A percentile compares a stretch with the other conserved stretches of the same genome.
Evolutionary conservation across 92 coral and sea anemone species (phyloP).

Genomic region (Phenganax subtilis): DNA sequence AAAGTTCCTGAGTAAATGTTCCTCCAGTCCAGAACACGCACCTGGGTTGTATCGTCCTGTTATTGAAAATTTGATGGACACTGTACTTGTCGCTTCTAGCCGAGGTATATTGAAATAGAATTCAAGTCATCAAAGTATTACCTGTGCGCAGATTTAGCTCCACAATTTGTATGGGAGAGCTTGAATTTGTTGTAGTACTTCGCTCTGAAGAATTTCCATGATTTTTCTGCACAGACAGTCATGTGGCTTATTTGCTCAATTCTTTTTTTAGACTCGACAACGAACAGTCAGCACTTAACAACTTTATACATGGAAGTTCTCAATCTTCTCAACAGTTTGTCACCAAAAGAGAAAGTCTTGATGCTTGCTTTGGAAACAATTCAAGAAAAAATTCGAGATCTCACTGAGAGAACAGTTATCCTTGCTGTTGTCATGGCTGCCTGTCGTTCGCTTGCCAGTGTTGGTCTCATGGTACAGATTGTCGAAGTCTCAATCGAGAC

Average conservation of each 20-base stretch:
- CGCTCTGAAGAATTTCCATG: not conserved
- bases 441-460: slow-evolving; percentile 86
- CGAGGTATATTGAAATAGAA: slow-evolving; percentile 52
- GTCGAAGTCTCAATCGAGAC: slow-evolving; percentile 82
- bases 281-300: slow-evolving; percentile 6
- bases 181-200: not conserved
- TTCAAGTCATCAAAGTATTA: no score
- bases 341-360: slow-evolving; percentile 69
- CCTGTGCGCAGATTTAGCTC: no score
- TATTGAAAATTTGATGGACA: slow-evolving; percentile 62
- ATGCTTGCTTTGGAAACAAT: slow-evolving; percentile 57
- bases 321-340: slow-evolving; percentile 75
- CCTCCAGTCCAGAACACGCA: slow-evolving; percentile 55
- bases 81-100: slow-evolving; percentile 74
- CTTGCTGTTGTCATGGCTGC: slow-evolving; percentile 82
- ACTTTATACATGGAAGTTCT: slow-evolving; percentile 53
- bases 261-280: slow-evolving; percentile 19
- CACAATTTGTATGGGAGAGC: no score
- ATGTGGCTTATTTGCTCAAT: not conserved
- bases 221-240: not conserved
- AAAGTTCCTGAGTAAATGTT: slow-evolving; percentile 68
- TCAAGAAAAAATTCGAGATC: slow-evolving; percentile 61
- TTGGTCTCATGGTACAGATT: slow-evolving; percentile 76
- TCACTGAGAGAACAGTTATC: slow-evolving; percentile 66
- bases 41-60: slow-evolving; percentile 68